Conservation (phyloP, 1,140 invertebrate genomes). For the Condylostylus longicornis region DNA sequence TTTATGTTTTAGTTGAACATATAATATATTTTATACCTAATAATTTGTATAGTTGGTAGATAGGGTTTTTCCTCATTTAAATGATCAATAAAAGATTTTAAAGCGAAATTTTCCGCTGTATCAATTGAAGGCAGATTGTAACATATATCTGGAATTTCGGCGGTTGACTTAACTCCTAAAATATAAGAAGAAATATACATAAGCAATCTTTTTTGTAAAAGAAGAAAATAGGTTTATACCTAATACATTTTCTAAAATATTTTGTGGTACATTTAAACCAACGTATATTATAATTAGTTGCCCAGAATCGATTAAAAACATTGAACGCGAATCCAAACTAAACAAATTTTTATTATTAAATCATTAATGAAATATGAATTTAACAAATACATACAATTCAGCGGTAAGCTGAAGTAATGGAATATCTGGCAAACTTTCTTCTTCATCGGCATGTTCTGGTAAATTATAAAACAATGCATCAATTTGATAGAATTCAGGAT, state of each 20-base stretch:
- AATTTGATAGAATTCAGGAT: constrained; percentile 88
- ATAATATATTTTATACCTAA: constrained; percentile 47
- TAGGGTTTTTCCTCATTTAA: constrained; percentile 75
- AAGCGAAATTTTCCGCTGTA: constrained; percentile 54
- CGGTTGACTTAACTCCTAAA: constrained; percentile 40
- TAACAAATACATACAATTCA: constrained; percentile 37
- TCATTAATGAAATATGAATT: background rate
- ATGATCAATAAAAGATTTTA: constrained; percentile 68
- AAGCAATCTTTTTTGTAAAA: constrained; percentile 1
- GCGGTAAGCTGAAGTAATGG: constrained; percentile 52
- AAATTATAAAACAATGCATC: constrained; percentile 44
- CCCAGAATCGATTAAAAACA: constrained; percentile 82
- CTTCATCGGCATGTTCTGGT: constrained; percentile 41
- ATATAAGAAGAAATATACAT: constrained; percentile 9
- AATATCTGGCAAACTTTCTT: constrained; percentile 41
- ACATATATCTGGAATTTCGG: constrained; percentile 43
- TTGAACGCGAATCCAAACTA: constrained; percentile 70
- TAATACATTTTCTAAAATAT: constrained; percentile 60
- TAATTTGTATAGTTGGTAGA: constrained; percentile 58
- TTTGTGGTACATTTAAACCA: constrained; percentile 59
- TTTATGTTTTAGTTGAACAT: background rate
- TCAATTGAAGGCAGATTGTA: constrained; percentile 64
- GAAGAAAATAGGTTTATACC: constrained; percentile 27
- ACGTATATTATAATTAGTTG: constrained; percentile 75
- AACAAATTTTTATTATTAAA: constrained; percentile 4